Evolutionary conservation across 2,797 vertebrate genomes (phyloP).

Genomic region (Leuciscus waleckii): DNA sequence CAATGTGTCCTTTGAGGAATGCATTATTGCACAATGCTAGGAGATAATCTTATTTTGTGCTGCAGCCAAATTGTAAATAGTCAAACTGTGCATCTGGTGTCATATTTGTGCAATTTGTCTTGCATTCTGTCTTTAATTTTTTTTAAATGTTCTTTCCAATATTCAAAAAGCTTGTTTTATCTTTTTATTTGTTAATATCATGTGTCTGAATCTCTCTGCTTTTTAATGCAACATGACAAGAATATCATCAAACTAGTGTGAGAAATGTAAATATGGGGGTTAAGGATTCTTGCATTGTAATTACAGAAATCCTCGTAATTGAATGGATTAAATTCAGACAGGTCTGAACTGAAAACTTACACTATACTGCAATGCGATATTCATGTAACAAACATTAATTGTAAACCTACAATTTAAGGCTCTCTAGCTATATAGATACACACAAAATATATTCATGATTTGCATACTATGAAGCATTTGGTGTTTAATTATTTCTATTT

Average conservation of each 20-base stretch:
- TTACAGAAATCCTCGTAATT: constrained; percentile 17
- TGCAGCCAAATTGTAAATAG: constrained; percentile 68
- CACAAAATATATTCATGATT: constrained; percentile 12
- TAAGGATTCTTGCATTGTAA: constrained; percentile 37
- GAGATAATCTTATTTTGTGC: constrained; percentile 63
- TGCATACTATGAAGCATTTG: constrained; percentile 7
- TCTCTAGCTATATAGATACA: neutral
- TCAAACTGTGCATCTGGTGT: constrained; percentile 72
- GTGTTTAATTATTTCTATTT: neutral
- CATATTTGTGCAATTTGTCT: constrained; percentile 50
- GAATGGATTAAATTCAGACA: neutral
- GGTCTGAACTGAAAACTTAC: neutral
- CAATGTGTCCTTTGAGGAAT: constrained; percentile 44
- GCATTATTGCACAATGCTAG: constrained; percentile 58
- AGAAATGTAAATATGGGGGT: constrained; percentile 32
- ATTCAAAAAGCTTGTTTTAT: constrained; percentile 6
- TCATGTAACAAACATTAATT: neutral
- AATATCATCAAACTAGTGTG: constrained; percentile 1
- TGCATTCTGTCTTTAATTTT: constrained; percentile 13
- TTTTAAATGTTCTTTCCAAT: neutral
- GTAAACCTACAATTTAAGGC: neutral
- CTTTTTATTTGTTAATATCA: constrained; percentile 33
- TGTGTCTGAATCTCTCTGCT: constrained; percentile 33
- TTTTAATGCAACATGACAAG: constrained; percentile 6
- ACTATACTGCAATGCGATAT: neutral